Conservation (phyloP, 2,113 vertebrate genomes). For the Notiomystis cincta region DNA sequence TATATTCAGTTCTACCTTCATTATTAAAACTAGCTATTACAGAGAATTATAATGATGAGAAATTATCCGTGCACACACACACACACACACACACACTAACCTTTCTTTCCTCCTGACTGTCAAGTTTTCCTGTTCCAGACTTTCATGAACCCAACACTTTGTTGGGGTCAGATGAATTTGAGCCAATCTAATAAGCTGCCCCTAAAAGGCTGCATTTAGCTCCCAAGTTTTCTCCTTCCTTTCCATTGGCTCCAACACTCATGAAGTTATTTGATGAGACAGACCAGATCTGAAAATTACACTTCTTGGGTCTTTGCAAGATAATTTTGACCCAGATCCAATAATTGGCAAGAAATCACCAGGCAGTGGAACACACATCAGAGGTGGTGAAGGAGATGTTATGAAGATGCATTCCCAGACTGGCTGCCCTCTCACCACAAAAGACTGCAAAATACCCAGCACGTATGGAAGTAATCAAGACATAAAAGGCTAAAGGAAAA, state of each 20-base stretch:
- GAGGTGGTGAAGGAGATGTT: not conserved
- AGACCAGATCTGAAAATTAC: not conserved
- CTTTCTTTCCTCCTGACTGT: not conserved
- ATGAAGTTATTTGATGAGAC: not conserved
- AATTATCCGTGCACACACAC: no score
- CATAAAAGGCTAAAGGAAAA: not conserved
- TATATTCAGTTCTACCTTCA: not conserved
- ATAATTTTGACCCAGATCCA: not conserved
- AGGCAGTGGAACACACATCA: not conserved
- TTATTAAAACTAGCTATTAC: not conserved
- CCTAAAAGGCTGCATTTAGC: not conserved
- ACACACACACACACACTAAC: not conserved
- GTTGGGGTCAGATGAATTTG: not conserved
- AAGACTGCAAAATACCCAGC: not conserved
- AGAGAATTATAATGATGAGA: no score
- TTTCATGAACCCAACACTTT: not conserved
- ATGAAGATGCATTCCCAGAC: not conserved
- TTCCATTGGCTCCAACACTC: not conserved
- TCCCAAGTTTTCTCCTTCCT: not conserved
- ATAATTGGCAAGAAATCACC: not conserved
- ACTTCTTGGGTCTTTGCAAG: not conserved
- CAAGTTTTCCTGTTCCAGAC: not conserved
- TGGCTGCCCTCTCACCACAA: not conserved
- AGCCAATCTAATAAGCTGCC: not conserved
- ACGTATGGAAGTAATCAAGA: not conserved